Evolutionary conservation across 2,797 vertebrate genomes (phyloP), one percentile per base, ranked within the genome.

Genomic region (Trichosurus vulpecula): DNA sequence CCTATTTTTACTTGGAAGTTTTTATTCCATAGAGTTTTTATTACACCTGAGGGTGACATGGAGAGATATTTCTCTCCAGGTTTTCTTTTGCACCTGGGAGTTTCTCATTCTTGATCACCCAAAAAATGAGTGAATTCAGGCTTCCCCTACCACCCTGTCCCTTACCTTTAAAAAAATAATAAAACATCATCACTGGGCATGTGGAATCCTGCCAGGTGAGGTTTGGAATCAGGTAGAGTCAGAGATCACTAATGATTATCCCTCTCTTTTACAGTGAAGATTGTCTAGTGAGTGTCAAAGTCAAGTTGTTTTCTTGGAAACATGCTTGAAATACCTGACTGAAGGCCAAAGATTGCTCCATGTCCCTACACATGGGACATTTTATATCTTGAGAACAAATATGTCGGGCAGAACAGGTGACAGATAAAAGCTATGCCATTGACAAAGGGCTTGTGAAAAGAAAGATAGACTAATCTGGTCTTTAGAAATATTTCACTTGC

Each of bases 401-500:
- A 52, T 53, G 19, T 52, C 1, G 22, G n/a, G n/a, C 16, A 52
- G 87, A 92, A 57, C 51, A 58, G 35, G 35, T 30, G 91, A 41
- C n/a, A 74, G n/a, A 91, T 93, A 96, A 56, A 22, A 81, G 56
- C 53, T 93, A 74, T 61, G 13, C 56, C 61, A 54, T 19, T 29
- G 14, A 94, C 2, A 90, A 55, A 90, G 13, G 53, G 74, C 89
- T 66, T 92, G n/a, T 41, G 92, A 91, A 22, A 52, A 93, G 61
- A 92, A 92, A 94, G 35, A 91, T 66, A 30, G 90, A 54, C 90
- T 54, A 47, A 90, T 54, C 12, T 30, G 30, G 6, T 90, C 90
- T 52, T 93, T 90, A n/a, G 4, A 29, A 9, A 11, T 9, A 35
- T 6, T 8, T 35, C 89, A 96, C 98, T 99, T 98, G 99, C 99